A percentile compares a stretch with the other conserved stretches of the same genome.
These are phyloP conservation scores for Nomia melanderi DNA, from an alignment of 1,140 invertebrate genomes.

Conservation along the genomic window DNA sequence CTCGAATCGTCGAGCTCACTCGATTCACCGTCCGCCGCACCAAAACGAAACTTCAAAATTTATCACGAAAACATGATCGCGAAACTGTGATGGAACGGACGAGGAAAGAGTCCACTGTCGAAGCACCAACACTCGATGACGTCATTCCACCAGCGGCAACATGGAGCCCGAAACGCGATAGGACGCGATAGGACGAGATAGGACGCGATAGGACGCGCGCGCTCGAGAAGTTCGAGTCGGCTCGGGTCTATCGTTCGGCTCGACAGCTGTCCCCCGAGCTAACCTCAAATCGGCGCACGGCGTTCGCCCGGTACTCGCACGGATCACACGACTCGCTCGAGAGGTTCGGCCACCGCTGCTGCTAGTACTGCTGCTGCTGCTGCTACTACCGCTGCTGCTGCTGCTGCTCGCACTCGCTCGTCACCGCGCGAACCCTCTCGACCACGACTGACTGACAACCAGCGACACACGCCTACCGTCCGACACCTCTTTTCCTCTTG, in stretches of 20 bases:
- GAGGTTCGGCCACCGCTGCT: too few species aligned
- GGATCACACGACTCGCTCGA: too few species aligned
- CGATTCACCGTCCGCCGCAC: conserved; percentile 45
- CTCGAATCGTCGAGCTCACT: conserved; percentile 36
- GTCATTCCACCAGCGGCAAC: conserved; percentile 65
- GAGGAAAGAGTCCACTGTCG: conserved; percentile 52
- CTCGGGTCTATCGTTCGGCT: conserved; percentile 10
- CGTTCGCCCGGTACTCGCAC: neutral
- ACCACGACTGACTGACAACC: conserved; percentile 15
- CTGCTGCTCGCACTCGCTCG: neutral
- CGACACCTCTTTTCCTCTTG: neutral
- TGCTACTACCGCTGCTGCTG: too few species aligned
- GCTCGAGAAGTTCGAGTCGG: conserved; percentile 24
- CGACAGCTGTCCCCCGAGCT: conserved; percentile 28
- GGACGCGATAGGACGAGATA: conserved; percentile 41
- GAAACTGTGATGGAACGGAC: conserved; percentile 52
- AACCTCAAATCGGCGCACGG: conserved; percentile 49
- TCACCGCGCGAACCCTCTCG: neutral
- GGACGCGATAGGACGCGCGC: conserved; percentile 38
- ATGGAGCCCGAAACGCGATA: conserved; percentile 56
- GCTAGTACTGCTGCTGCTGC: too few species aligned
- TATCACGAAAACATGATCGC: conserved; percentile 75
- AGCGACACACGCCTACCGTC: conserved; percentile 3
- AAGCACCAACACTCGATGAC: conserved; percentile 72
- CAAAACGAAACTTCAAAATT: conserved; percentile 59